Conservation (phyloP, 2,888 invertebrate genomes). For the Clunio marinus region DNA sequence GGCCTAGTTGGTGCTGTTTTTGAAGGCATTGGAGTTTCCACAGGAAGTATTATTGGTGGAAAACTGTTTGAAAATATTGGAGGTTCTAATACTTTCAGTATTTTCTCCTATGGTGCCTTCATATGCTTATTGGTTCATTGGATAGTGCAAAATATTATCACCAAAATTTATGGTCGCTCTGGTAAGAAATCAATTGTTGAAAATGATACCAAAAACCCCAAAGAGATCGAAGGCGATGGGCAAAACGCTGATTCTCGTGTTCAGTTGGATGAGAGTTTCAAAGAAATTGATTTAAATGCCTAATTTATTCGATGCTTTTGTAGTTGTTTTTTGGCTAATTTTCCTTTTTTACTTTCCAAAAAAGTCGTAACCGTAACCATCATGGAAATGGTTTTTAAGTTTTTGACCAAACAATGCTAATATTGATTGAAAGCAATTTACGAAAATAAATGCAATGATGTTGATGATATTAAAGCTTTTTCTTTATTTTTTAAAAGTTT, state of each 20-base stretch:
- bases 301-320: neutral
- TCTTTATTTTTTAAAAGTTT: too few relatives aligned
- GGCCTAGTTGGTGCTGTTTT: conserved; percentile 82
- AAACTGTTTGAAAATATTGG: conserved; percentile 60
- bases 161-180: neutral
- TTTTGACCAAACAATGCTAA: too few relatives aligned
- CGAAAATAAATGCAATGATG: too few relatives aligned
- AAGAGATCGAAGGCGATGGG: neutral
- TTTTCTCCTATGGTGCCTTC: conserved; percentile 67
- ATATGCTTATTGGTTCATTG: conserved; percentile 59
- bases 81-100: conserved; percentile 65
- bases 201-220: neutral
- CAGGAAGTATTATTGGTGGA: conserved; percentile 77
- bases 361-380: too few relatives aligned
- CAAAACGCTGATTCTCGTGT: too few relatives aligned
- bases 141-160: conserved; percentile 50
- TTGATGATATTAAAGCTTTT: too few relatives aligned
- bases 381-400: too few relatives aligned
- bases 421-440: too few relatives aligned
- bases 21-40: conserved; percentile 78
- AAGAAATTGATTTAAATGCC: neutral
- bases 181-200: conserved; percentile 30
- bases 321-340: neutral
- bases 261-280: neutral
- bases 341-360: too few relatives aligned